phyloP scores from a whole-genome alignment of 2,113 vertebrate species.

The Neomonachus schauinslandi region DNA sequence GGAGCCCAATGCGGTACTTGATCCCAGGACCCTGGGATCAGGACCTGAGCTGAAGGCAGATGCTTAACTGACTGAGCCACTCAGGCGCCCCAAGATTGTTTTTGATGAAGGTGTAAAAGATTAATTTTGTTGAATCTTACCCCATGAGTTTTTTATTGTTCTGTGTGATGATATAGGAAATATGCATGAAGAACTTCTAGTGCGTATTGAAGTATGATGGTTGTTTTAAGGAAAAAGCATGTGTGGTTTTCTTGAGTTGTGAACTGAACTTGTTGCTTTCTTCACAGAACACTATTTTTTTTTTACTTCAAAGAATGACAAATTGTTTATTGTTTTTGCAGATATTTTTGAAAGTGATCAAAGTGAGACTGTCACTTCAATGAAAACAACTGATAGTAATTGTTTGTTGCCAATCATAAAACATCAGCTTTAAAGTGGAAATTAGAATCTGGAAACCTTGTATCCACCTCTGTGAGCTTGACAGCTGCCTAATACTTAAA shows the following conservation, averaged over 20 bases:
- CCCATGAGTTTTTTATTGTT: background rate
- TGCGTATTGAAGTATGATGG: background rate
- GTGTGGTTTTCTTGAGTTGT: background rate
- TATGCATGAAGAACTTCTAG: background rate
- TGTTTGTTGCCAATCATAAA: background rate
- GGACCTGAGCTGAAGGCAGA: background rate
- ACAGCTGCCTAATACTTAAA: background rate
- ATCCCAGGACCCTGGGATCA: background rate
- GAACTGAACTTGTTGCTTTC: background rate
- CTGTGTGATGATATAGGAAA: background rate
- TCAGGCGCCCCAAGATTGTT: background rate
- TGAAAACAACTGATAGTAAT: background rate
- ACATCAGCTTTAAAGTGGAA: conserved; percentile 7
- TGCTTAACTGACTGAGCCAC: too few species aligned
- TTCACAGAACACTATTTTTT: background rate
- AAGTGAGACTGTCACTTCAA: background rate
- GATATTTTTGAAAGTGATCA: background rate
- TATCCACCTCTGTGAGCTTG: background rate
- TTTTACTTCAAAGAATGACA: background rate
- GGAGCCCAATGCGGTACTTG: background rate
- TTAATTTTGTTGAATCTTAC: background rate
- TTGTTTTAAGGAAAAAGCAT: background rate
- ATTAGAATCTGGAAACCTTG: background rate
- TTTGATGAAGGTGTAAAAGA: background rate
- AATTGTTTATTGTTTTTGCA: background rate